Percentiles rank a stretch among this genome's conserved stretches.
Evolutionary conservation across 2,113 vertebrate species (phyloP).

Genomic region (Gallinago jamesoni): DNA sequence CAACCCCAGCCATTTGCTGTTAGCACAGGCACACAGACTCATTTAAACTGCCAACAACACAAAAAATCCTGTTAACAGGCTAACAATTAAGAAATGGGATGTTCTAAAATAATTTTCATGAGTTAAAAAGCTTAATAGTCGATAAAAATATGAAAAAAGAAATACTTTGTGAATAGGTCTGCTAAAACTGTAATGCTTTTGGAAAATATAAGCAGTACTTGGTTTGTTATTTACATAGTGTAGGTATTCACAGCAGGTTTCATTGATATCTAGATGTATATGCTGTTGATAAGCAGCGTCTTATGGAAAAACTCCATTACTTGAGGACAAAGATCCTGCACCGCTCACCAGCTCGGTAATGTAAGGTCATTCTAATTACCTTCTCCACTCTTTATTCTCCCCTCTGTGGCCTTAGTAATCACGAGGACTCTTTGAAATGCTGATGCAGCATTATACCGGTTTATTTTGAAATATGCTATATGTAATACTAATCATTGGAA

Average conservation of each 20-base stretch:
- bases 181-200: not conserved
- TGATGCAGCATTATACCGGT: not conserved
- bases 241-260: not conserved
- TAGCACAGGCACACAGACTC: not conserved
- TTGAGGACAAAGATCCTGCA: not conserved
- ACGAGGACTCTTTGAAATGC: not conserved
- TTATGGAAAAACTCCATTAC: not conserved
- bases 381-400: not conserved
- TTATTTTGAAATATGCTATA: not conserved
- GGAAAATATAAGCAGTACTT: not conserved
- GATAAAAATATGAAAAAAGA: not conserved
- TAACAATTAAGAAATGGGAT: not conserved
- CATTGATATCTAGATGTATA: not conserved
- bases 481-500: not conserved
- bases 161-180: not conserved
- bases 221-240: not conserved
- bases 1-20: not conserved
- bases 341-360: not conserved
- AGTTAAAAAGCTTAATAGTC: not conserved
- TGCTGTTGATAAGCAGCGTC: not conserved
- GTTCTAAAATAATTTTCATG: not conserved
- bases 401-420: not conserved
- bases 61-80: not conserved
- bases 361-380: slow-evolving; percentile 26
- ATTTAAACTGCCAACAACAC: not conserved